Percentiles rank a stretch among this genome's conserved stretches.
Conservation (phyloP, 1,140 invertebrate species). For the Drosophila athabasca region DNA sequence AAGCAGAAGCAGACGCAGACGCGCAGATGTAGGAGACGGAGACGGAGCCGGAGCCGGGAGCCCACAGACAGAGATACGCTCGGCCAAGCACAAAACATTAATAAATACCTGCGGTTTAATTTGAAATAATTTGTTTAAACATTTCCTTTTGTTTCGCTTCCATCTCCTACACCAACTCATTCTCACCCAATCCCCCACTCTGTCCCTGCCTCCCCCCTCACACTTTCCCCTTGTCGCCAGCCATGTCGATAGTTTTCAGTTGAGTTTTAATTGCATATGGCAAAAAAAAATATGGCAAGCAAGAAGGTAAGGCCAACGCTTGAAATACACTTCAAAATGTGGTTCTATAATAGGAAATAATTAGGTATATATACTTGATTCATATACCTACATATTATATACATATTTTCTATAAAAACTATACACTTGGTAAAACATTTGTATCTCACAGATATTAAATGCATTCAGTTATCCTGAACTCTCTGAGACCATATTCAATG, state of each 20-base stretch:
- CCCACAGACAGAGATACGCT: constrained; percentile 52
- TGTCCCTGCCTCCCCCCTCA: too few relatives aligned
- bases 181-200: constrained; percentile 51
- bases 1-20: constrained; percentile 22
- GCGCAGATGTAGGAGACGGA: neutral
- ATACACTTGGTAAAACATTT: too few relatives aligned
- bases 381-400: too few relatives aligned
- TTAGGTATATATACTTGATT: too few relatives aligned
- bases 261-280: constrained; percentile 37
- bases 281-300: neutral
- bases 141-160: constrained; percentile 78
- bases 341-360: too few relatives aligned
- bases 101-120: constrained; percentile 82
- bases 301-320: too few relatives aligned
- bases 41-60: neutral
- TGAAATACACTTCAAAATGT: too few relatives aligned
- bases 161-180: constrained; percentile 42
- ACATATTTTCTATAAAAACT: too few relatives aligned
- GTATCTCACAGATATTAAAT: too few relatives aligned
- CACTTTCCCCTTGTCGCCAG: too few relatives aligned
- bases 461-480: too few relatives aligned
- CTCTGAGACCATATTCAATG: too few relatives aligned
- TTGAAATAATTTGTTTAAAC: constrained; percentile 82
- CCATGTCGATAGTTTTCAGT: constrained; percentile 16
- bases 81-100: constrained; percentile 79